These are phyloP conservation scores for Tetramorium bicarinatum DNA, from an alignment of 2,888 invertebrate genomes.

Conservation along the genomic window DNA sequence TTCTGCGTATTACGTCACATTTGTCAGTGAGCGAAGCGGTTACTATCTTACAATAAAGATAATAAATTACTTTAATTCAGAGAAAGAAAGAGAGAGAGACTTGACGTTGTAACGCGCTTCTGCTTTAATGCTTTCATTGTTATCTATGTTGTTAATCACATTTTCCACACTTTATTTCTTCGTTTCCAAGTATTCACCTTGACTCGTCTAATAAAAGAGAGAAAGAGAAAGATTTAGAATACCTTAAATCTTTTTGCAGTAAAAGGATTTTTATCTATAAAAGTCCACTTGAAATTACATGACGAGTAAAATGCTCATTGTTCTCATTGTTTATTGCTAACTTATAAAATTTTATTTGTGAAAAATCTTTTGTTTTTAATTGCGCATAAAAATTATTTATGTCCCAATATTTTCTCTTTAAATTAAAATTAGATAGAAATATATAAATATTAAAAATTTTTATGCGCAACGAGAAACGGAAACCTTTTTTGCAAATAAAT, in stretches of 20 bases:
- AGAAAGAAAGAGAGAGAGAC: neutral
- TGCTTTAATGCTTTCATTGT: slow-evolving; percentile 28
- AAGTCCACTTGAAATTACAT: slow-evolving; percentile 9
- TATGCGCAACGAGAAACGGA: neutral
- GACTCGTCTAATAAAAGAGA: slow-evolving; percentile 9
- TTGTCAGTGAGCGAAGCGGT: slow-evolving; percentile 22
- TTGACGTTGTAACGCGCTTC: neutral
- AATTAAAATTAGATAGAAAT: neutral
- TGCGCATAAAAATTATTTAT: neutral
- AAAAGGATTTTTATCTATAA: slow-evolving; percentile 18
- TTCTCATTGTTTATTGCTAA: neutral
- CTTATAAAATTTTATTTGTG: neutral
- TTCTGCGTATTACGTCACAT: slow-evolving; percentile 70
- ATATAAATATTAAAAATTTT: neutral
- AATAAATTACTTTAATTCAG: slow-evolving; percentile 39
- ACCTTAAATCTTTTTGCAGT: slow-evolving; percentile 9
- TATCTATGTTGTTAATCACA: slow-evolving; percentile 29
- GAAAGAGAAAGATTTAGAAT: slow-evolving; percentile 23
- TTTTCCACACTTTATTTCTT: slow-evolving; percentile 24
- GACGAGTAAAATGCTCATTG: neutral
- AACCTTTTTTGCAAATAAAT: slow-evolving; percentile 7
- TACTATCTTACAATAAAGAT: slow-evolving; percentile 28
- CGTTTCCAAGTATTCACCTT: neutral
- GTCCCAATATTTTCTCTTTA: neutral
- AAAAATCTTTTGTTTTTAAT: neutral